phyloP scores from a whole-genome alignment of 2,113 vertebrate species.

The Polypterus senegalus region DNA sequence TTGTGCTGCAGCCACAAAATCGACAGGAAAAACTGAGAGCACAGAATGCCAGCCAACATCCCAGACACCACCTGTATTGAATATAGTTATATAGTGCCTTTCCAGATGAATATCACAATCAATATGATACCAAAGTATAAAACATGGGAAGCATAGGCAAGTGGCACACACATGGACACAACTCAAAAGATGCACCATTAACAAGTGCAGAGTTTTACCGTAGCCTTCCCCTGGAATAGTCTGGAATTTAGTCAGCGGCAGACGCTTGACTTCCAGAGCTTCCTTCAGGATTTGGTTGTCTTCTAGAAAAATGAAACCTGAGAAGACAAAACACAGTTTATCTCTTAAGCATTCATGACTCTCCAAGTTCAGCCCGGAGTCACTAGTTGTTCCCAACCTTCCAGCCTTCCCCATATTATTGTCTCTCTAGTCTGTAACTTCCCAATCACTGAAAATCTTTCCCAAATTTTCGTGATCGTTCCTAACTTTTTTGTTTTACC shows the following conservation, averaged over 20 bases:
- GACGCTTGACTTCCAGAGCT: conserved; percentile 41
- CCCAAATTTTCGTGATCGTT: no score
- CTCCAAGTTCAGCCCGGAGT: neutral
- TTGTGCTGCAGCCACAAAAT: conserved; percentile 1
- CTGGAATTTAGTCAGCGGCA: conserved; percentile 45
- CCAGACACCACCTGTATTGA: no score
- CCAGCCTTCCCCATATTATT: no score
- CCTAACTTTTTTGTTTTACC: no score
- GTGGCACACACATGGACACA: neutral
- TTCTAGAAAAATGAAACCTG: conserved; percentile 53
- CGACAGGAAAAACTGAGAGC: no score
- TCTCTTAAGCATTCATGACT: neutral
- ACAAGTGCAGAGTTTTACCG: conserved; percentile 28
- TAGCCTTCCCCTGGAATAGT: conserved; percentile 43
- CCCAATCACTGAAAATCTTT: no score
- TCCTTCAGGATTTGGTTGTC: conserved; percentile 45
- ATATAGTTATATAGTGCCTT: no score
- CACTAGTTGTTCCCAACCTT: neutral
- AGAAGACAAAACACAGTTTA: neutral
- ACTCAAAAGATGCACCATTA: neutral
- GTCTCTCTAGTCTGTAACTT: no score
- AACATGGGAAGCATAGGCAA: neutral
- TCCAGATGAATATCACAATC: no score
- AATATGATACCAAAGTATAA: no score
- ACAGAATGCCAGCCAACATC: no score